phyloP scores from a whole-genome alignment of 2,113 vertebrate species.

The Camarhynchus parvulus region DNA sequence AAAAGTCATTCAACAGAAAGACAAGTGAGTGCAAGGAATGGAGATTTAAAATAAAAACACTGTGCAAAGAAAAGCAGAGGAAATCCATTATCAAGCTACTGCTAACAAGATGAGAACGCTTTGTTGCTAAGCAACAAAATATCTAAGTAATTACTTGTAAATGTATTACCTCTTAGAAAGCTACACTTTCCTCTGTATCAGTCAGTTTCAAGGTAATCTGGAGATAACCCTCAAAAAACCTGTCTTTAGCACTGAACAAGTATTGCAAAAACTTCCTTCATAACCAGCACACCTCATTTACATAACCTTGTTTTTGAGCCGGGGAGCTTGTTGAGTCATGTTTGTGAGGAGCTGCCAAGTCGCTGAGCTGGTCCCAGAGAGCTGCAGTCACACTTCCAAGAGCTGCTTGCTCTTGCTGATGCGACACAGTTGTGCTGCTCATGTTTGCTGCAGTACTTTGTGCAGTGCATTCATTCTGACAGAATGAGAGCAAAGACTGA shows the following conservation, averaged over 20 bases:
- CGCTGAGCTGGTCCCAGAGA: accelerated
- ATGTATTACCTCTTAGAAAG: not conserved
- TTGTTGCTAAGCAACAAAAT: not conserved
- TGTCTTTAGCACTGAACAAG: not conserved
- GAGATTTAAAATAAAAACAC: not conserved
- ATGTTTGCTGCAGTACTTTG: not conserved
- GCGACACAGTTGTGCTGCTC: not conserved
- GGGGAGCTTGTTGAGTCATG: not conserved
- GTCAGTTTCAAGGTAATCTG: not conserved
- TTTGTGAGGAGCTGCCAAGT: not conserved
- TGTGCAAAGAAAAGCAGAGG: not conserved
- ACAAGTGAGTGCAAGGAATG: not conserved
- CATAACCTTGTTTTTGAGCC: not conserved
- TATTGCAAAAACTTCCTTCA: not conserved
- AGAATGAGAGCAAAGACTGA: not conserved
- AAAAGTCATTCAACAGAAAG: not conserved
- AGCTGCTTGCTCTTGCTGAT: not conserved
- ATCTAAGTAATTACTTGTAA: not conserved
- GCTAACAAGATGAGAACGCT: not conserved
- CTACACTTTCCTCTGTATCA: not conserved
- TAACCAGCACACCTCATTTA: not conserved
- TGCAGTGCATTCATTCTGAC: not conserved
- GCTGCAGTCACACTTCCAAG: not conserved
- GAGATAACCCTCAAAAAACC: not conserved
- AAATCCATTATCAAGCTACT: not conserved